Evolutionary conservation across 2,113 vertebrate species (phyloP), one percentile per base, ranked within the genome.

Genomic region (Parus major): DNA sequence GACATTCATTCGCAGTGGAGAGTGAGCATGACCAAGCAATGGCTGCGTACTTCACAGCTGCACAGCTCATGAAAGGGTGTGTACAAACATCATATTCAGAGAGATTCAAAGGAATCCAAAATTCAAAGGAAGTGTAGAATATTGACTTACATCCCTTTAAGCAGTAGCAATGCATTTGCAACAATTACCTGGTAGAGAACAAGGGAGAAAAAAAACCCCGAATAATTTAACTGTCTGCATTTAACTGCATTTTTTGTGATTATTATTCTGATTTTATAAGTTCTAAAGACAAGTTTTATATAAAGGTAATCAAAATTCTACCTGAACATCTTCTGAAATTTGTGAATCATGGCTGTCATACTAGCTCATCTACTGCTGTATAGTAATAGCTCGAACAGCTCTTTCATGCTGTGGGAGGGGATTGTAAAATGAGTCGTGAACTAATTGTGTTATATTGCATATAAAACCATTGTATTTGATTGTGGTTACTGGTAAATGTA

Each of bases 41-140:
- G 99, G 99, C 99, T 41, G 99, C 99, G 0, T 99, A 99, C 90
- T 99, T 99, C 96, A 99, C 99, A 35, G 99, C 99, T 35, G 99
- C 99, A 4, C 99, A 99, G 97, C 98, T 99, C 64, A 99, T 99
- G 99, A 99, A 99, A 98, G 99, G 99, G 99, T 99, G 96, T 15
- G 97, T 96, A 11, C 59, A n/a, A 60, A n/a, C 13, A 5, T 65
- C 25, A 2, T 23, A 7, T 28, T 86, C 2, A 2, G 31, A 19
- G 56, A 79, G 31, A 64, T 15, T 33, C n/a, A 60, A 52, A 12
- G 46, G 15, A 53, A 12, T 64, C 19, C 28, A 12, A 15, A 36
- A 36, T 36, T 36, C 36, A 36, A 36, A 36, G 9, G 36, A n/a
- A 71, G 19, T 33, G 11, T 41, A 44, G 11, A 46, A 47, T 59